Base-by-base conservation (phyloP, 2,888 invertebrate genomes). In the Dryobota labecula region DNA sequence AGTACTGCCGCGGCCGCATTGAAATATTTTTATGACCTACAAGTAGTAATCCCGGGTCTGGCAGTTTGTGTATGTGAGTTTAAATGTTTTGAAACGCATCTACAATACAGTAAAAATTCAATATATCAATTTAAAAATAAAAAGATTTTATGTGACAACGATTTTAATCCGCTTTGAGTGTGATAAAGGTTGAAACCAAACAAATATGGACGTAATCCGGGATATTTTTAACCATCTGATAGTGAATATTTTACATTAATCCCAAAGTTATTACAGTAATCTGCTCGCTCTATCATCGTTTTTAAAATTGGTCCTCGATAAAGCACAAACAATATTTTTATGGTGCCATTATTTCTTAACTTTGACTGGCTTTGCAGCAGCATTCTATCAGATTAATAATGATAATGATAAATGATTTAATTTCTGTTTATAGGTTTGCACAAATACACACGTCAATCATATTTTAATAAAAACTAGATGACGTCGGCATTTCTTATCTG, bases 101-200 rank as follows among this genome's bases (percentile, higher is more conserved):
- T n/a, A n/a, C n/a, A n/a, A n/a, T n/a, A n/a, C n/a, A n/a, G n/a
- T n/a, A n/a, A n/a, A n/a, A n/a, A n/a, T n/a, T n/a, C n/a, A n/a
- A n/a, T n/a, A n/a, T n/a, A n/a, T n/a, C n/a, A n/a, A n/a, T n/a
- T n/a, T n/a, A n/a, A n/a, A n/a, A n/a, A n/a, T n/a, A n/a, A n/a
- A n/a, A n/a, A n/a, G n/a, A 43, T 65, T 54, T 43, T 45, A 51
- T 43, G 27, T 75, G 47, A 66, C 54, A 66, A 47, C 54, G 18
- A 7, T 53, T 70, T 64, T 60, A 60, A 56, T 41, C 51, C 56
- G 53, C 36, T 71, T 38, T 61, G 36, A 36, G 6, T 30, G 43
- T 66, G n/a, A 45, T 65, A 78, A 53, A 11, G 6, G 0, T 33
- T 18, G 38, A 45, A 24, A 27, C 30, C 0, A 3, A 43, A 24